Evolutionary conservation across 1,140 invertebrate genomes (phyloP).

Genomic region (Plectrocnemia conspersa): DNA sequence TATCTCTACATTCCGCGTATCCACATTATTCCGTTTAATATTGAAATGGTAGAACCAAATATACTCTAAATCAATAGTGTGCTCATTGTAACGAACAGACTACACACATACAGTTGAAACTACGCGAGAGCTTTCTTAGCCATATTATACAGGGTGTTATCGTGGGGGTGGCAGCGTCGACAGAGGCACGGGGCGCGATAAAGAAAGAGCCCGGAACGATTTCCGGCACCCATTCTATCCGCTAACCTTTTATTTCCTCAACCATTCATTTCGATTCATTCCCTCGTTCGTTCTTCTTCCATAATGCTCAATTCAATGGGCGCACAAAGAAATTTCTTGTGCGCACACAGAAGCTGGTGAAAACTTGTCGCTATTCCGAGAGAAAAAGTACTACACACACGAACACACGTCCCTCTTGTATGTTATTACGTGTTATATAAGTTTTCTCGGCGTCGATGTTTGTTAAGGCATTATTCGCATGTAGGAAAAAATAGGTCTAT

Average conservation of each 20-base stretch:
- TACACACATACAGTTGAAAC: too few species aligned
- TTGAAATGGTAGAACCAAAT: too few species aligned
- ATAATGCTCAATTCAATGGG: conserved; percentile 31
- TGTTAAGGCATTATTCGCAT: too few species aligned
- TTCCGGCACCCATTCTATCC: conserved; percentile 32
- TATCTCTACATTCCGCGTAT: too few species aligned
- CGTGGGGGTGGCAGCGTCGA: background rate
- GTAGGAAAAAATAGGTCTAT: conserved; percentile 11
- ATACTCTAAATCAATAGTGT: too few species aligned
- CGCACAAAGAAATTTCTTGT: conserved; percentile 32
- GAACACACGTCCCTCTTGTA: too few species aligned
- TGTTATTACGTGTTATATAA: too few species aligned
- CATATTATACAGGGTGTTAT: conserved; percentile 6
- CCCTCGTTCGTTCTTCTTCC: conserved; percentile 26
- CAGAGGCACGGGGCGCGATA: conserved; percentile 12
- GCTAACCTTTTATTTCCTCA: conserved; percentile 29
- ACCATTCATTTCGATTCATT: conserved; percentile 31
- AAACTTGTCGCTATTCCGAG: conserved; percentile 15
- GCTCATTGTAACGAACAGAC: too few species aligned
- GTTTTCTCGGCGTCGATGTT: background rate
- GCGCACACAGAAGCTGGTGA: conserved; percentile 10
- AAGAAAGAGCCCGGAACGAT: conserved; percentile 34
- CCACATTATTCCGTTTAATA: too few species aligned
- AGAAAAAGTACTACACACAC: too few species aligned
- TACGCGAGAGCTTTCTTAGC: too few species aligned